Base-by-base conservation (phyloP, 2,888 invertebrate genomes). In the Torymus texanus region DNA sequence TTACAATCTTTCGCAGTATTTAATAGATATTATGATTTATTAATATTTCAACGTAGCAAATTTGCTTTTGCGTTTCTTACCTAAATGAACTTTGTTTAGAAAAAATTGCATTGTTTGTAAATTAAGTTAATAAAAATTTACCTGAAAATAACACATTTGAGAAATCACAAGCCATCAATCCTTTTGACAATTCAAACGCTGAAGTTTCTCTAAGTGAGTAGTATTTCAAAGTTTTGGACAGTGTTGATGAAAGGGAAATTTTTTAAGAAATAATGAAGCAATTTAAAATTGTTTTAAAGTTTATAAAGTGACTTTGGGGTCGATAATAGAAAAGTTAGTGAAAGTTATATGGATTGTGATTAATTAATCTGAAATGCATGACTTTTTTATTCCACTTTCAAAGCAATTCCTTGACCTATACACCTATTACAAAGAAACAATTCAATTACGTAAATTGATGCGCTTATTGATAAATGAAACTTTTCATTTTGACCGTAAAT, bases 311-410 rank as follows among this genome's bases (percentile, higher is more conserved):
- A 56, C n/a, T 56, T 21, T n/a, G n/a, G 24, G 12, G 68, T 68
- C 8, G n/a, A 24, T 51, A 18, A 2, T 56, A 14, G 51, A 51
- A 61, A 55, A 71, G 14, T 51, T 71, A 21, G n/a, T 51, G 16
- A 29, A 59, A 61, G 59, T 41, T 50, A 16, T 51, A 59, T 14
- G 51, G 14, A 61, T 0, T 12, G 71, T 51, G n/a, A 61, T 71
- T 71, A 59, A 70, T 70, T 70, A 70, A 58, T 70, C 58, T 58
- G 2, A 59, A 71, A 71, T 61, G 71, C 51, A 21, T 61, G n/a
- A 61, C 51, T 71, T 71, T 61, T 8, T 12, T 14, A 11, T 59
- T 58, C 13, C 18, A 50, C 41, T 68, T 13, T 66, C 5, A 55
- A 55, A 24, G 10, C 24, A 13, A 24, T 55, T 50, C 24, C 59